Base-by-base conservation (phyloP, 2,888 invertebrate genomes). In the Chaetoderma sp. region DNA sequence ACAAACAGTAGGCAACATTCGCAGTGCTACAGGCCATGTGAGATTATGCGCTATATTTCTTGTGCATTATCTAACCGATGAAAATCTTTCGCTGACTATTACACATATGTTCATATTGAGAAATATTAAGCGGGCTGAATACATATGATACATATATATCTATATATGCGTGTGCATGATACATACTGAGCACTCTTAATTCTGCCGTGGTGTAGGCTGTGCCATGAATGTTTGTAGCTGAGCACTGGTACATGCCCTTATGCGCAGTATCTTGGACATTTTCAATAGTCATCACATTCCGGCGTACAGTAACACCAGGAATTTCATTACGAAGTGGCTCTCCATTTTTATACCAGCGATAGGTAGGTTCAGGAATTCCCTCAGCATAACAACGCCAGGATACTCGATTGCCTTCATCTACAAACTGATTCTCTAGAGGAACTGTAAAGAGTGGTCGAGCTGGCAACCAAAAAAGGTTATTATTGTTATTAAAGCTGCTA, bases 171-270 rank as follows among this genome's bases (percentile, higher is more conserved):
- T n/a, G n/a, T n/a, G 42, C 27, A 33, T 39, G 18, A 36, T 50
- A 86, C 88, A 91, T 89, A 88, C 94, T 92, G 56, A 97, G 88
- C 33, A 97, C 94, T 77, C 95, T 88, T 27, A 98, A 88, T 78
- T 97, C 95, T 0, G 93, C 96, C 4, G 95, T 93, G 0, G 95
- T 94, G 85, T 92, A 97, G 65, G 90, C 90, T 0, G 93, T 92
- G 82, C 93, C 94, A 8, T 96, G 87, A 74, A 94, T 93, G 89
- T 98, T 98, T 62, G 90, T 91, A 0, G 96, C 96, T 77, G 92
- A 90, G 83, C 97, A 98, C 80, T 98, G 97, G 85, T 93, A 98
- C 95, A 97, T 96, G 28, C 94, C 97, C 60, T 93, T 92, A 86
- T 98, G 96, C 76, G 91, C 61, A 10, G 28, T 47, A 3, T 64